Conservation (phyloP, 64 coral and sea anemone genomes). For the Stichodactyla mertensii region DNA sequence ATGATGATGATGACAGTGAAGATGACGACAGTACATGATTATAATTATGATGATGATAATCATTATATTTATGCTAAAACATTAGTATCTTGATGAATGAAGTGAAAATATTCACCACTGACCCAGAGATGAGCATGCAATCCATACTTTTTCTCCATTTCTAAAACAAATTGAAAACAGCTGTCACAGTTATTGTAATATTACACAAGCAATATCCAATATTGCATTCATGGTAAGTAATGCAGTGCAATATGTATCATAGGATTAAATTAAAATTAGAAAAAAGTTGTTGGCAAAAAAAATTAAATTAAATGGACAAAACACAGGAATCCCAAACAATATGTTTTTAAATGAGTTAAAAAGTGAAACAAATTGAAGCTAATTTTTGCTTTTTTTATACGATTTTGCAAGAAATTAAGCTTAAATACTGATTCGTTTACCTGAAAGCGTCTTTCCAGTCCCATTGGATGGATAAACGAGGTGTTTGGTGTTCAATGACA, state of each 20-base stretch:
- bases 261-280: neutral
- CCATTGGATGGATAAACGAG: conserved; percentile 67
- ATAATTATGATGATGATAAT: no score
- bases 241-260: neutral
- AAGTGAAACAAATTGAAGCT: neutral
- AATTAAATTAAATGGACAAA: neutral
- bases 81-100: no score
- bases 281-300: neutral
- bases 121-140: conserved; percentile 72
- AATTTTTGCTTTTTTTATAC: neutral
- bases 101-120: neutral
- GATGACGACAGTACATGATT: no score
- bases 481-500: conserved; percentile 1
- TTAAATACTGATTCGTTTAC: neutral
- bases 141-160: conserved; percentile 84
- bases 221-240: neutral
- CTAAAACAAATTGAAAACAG: conserved; percentile 28
- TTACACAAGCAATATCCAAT: neutral
- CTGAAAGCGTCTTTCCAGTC: conserved; percentile 85
- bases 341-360: neutral
- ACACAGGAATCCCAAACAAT: neutral
- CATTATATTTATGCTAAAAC: no score
- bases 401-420: neutral
- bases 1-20: no score
- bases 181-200: neutral